Evolutionary conservation across 2,797 vertebrate genomes (phyloP), one percentile per base, ranked within the genome.

Genomic region (Halcyon smyrnensis): DNA sequence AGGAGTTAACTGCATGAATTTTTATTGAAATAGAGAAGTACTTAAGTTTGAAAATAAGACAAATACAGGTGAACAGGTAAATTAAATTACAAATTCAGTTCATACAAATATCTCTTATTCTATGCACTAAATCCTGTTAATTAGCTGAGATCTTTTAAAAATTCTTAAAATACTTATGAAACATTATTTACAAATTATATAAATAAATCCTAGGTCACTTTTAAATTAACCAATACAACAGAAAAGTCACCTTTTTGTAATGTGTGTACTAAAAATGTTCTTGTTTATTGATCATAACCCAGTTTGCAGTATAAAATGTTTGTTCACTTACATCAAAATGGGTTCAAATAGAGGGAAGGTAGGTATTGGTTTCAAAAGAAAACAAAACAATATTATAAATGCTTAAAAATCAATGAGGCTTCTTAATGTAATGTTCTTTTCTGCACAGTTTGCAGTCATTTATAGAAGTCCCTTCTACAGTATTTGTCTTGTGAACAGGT

Each of bases 151-250:
- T 78, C 62, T 92, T 92, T 94, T 60, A 93, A 97, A 97, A 97
- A 83, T 50, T 96, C 87, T 97, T 95, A 95, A 96, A 95, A 97
- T 97, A 96, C 78, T 94, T 97, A 97, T 93, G 90, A 95, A 97
- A 97, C 95, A 97, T 93, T 98, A 98, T 98, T 98, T 98, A 98
- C 98, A 98, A 97, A 97, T 96, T 91, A 96, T 97, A 98, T 98
- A 98, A 98, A 98, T 97, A 98, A 98, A 95, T 93, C 84, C 62
- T 91, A 96, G 91, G 90, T 93, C 92, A 96, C 86, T 95, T 94
- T 77, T 92, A 95, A 96, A 91, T 97, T 98, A 97, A 97, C 88
- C 89, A 83, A 82, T 92, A 69, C 86, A 94, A 97, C 91, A 96
- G 94, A 95, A 92, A 96, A 95, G 83, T 96, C 92, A 95, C 87